Conservation (phyloP, 2,888 invertebrate genomes). For the Epinotia brunnichana region DNA sequence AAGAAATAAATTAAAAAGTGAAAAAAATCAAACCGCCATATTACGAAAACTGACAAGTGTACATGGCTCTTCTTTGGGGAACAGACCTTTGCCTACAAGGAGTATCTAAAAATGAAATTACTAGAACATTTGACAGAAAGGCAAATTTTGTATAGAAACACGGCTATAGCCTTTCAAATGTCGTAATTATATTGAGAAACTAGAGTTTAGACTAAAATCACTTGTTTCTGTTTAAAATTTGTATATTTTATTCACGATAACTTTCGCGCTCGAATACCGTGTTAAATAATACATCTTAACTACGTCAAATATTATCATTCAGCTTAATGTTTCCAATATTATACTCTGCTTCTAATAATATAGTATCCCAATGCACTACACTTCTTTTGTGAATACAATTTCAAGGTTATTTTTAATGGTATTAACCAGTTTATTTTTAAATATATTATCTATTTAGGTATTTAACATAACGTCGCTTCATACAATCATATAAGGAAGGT, state of each 20-base stretch:
- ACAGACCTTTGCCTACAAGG: no score
- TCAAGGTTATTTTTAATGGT: background rate
- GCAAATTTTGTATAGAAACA: no score
- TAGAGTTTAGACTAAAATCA: no score
- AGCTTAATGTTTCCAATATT: conserved; percentile 28
- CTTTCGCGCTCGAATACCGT: background rate
- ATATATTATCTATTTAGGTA: background rate
- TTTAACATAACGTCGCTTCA: background rate
- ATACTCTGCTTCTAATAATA: conserved; percentile 16
- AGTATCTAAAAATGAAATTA: no score
- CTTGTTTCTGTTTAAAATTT: background rate
- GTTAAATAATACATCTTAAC: no score
- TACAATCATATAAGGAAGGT: conserved; percentile 59
- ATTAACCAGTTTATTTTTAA: background rate
- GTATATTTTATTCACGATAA: background rate
- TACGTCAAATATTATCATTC: background rate
- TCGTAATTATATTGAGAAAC: no score
- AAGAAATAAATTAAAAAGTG: no score
- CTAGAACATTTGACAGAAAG: no score
- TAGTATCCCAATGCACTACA: background rate
- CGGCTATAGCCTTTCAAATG: no score
- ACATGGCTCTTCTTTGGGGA: no score
- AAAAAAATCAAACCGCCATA: no score
- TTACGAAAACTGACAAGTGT: no score
- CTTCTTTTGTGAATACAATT: background rate